Percentiles rank a stretch among this genome's conserved stretches.
These are phyloP conservation scores for Eulemur rufifrons DNA, from an alignment of 2,113 vertebrate genomes.

Conservation along the genomic window DNA sequence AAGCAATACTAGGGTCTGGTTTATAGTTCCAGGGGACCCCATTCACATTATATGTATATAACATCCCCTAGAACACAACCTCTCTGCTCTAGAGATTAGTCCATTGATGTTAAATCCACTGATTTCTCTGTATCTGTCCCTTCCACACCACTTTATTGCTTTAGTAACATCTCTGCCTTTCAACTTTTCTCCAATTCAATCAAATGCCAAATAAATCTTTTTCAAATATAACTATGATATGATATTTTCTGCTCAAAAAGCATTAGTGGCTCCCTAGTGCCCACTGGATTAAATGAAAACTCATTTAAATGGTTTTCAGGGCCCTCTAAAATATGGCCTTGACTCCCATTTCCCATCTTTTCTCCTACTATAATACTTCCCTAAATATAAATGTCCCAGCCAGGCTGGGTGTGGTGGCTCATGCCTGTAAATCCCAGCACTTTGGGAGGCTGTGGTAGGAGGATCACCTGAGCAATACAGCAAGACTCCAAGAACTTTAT, in stretches of 20 bases:
- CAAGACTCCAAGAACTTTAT: no score
- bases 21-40: background rate
- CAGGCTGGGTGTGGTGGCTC: no score
- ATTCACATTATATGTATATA: background rate
- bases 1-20: background rate
- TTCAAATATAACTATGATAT: background rate
- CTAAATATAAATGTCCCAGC: background rate
- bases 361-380: background rate
- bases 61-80: background rate
- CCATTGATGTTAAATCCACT: background rate
- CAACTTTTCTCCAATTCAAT: background rate
- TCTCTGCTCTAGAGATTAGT: background rate
- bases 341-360: background rate
- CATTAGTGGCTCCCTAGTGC: background rate
- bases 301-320: background rate
- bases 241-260: background rate
- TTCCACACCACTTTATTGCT: background rate
- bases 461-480: no score
- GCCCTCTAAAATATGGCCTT: background rate
- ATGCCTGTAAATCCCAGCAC: no score
- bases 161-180: background rate
- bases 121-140: background rate
- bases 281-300: background rate
- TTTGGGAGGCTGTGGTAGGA: no score
- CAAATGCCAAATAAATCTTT: conserved; percentile 19